Evolutionary conservation across 2,113 vertebrate species (phyloP).

Genomic region (Ptilorrhoa leucosticta): DNA sequence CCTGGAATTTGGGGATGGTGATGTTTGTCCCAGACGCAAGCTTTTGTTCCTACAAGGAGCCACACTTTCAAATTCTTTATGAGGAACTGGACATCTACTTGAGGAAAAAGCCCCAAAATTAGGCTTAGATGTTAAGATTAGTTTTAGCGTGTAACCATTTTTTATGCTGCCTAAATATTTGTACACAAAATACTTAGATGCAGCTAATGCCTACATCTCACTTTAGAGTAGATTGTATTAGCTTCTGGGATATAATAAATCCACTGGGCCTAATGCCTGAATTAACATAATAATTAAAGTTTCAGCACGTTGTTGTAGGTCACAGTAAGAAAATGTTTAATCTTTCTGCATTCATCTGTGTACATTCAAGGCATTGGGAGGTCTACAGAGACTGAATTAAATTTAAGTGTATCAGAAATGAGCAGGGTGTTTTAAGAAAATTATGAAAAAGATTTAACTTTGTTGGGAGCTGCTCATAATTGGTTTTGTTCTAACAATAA

Average conservation of each 20-base stretch:
- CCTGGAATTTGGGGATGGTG: not conserved
- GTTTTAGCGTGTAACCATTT: not conserved
- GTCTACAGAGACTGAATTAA: conserved; percentile 32
- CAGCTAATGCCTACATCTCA: not conserved
- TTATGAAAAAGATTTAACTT: conserved; percentile 42
- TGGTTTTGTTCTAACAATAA: conserved; percentile 24
- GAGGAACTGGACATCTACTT: not conserved
- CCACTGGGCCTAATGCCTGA: conserved; percentile 7
- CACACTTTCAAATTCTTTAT: not conserved
- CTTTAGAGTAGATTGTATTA: conserved; percentile 29
- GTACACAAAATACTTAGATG: not conserved
- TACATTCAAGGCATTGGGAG: not conserved
- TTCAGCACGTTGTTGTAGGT: conserved; percentile 52
- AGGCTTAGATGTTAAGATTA: not conserved
- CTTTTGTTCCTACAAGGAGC: not conserved
- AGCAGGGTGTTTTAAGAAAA: conserved; percentile 22
- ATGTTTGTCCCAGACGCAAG: not conserved
- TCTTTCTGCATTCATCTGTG: conserved; percentile 60
- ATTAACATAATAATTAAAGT: conserved; percentile 70
- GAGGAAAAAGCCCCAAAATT: not conserved
- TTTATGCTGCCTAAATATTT: not conserved
- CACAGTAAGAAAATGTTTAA: conserved; percentile 58
- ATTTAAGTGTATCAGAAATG: conserved; percentile 24
- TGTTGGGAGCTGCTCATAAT: conserved; percentile 1
- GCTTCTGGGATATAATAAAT: conserved; percentile 31